These are phyloP conservation scores for Cephus nigrinus DNA, from an alignment of 2,888 invertebrate genomes.

Conservation along the genomic window DNA sequence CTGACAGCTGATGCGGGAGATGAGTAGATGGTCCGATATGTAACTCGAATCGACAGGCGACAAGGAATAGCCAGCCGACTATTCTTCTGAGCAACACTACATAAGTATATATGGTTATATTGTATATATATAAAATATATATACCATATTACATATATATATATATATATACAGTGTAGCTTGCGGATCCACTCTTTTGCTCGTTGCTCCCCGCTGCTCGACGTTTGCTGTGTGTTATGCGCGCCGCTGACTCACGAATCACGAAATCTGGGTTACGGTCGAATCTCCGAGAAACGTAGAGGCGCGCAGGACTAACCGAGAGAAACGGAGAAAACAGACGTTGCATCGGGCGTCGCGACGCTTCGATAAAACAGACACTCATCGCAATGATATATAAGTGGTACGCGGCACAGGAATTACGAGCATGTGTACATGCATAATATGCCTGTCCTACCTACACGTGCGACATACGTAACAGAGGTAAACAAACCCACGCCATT, in stretches of 20 bases:
- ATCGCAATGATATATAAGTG: neutral
- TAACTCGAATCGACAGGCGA: constrained; percentile 36
- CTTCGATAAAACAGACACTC: neutral
- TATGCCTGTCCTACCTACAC: neutral
- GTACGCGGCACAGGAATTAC: neutral
- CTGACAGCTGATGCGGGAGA: constrained; percentile 37
- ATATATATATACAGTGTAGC: neutral
- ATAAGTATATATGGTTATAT: constrained; percentile 14
- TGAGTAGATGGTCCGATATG: constrained; percentile 8
- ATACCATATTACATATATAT: neutral
- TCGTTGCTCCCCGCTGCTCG: neutral
- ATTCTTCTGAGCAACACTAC: constrained; percentile 24
- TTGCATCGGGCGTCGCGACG: neutral
- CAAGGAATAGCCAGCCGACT: constrained; percentile 34
- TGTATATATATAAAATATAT: neutral
- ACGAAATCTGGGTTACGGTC: constrained; percentile 34
- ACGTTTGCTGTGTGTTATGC: constrained; percentile 17
- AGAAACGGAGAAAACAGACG: neutral
- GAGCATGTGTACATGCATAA: neutral
- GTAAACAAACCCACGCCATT: neutral
- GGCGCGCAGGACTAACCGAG: neutral
- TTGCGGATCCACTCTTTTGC: neutral
- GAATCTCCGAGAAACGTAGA: neutral
- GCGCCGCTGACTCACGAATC: constrained; percentile 33
- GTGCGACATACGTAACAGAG: neutral